Evolutionary conservation across 1,140 invertebrate species (phyloP).

Genomic region (Cardiocondyla obscurior): DNA sequence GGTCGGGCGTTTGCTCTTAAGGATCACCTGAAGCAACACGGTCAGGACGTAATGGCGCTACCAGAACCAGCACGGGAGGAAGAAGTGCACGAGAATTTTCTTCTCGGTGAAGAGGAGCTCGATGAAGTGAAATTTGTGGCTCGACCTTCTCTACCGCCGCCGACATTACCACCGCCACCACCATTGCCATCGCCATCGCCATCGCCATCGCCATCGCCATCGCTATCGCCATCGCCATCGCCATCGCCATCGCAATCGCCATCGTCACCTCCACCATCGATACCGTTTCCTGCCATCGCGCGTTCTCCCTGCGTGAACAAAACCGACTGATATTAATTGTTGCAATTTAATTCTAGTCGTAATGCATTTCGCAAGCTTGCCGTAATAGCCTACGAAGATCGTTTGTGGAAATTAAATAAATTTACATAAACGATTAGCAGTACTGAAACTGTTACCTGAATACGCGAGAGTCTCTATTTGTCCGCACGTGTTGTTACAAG

Average conservation of each 20-base stretch:
- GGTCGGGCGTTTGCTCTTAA: conserved; percentile 88
- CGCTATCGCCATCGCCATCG: conserved; percentile 47
- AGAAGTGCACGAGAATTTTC: conserved; percentile 77
- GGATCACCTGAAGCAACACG: conserved; percentile 88
- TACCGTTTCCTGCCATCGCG: conserved; percentile 64
- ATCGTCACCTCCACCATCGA: too few species aligned
- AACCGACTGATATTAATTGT: conserved; percentile 67
- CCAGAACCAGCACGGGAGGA: conserved; percentile 79
- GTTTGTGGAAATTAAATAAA: background rate
- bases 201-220: conserved; percentile 48
- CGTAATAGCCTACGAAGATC: background rate
- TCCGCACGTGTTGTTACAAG: background rate
- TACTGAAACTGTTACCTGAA: background rate
- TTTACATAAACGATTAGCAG: background rate
- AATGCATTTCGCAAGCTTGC: background rate
- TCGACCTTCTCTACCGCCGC: conserved; percentile 57
- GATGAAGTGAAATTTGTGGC: conserved; percentile 76
- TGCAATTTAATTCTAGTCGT: conserved; percentile 40
- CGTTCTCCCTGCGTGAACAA: conserved; percentile 71
- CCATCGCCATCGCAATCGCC: too few species aligned
- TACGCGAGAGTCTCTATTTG: background rate
- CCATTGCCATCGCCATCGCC: conserved; percentile 70
- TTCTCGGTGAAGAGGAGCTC: conserved; percentile 75
- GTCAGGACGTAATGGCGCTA: conserved; percentile 76
- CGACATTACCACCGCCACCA: conserved; percentile 64